phyloP scores from a whole-genome alignment of 2,113 vertebrate genomes.

The Coryphaenoides rupestris region DNA sequence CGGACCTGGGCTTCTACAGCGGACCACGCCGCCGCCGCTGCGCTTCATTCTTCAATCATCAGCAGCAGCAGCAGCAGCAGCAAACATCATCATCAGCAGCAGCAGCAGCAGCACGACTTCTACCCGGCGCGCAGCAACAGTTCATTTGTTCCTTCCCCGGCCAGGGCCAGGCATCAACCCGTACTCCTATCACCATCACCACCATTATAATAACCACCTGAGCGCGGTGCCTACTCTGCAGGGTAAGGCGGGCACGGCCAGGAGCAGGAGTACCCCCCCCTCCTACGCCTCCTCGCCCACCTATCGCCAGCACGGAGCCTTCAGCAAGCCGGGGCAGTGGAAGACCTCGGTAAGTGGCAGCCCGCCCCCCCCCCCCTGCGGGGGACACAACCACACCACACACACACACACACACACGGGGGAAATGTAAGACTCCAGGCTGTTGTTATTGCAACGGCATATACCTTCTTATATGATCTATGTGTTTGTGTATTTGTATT shows the following conservation, averaged over 20 bases:
- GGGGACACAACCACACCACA: too few relatives aligned
- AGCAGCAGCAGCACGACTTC: slow-evolving; percentile 85
- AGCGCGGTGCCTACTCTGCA: slow-evolving; percentile 80
- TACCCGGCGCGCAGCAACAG: slow-evolving; percentile 69
- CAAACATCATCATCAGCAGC: slow-evolving; percentile 58
- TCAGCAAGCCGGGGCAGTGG: slow-evolving; percentile 30
- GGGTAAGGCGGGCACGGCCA: too few relatives aligned
- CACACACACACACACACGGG: not conserved
- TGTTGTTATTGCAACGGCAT: too few relatives aligned
- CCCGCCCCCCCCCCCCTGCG: slow-evolving; percentile 43
- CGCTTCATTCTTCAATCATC: too few relatives aligned
- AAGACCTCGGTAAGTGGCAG: slow-evolving; percentile 64
- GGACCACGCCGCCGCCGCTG: slow-evolving; percentile 58
- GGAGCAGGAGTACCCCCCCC: slow-evolving; percentile 78
- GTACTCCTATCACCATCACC: slow-evolving; percentile 72
- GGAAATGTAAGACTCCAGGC: not conserved
- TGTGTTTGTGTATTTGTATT: too few relatives aligned
- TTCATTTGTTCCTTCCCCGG: slow-evolving; percentile 63
- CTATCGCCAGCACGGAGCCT: slow-evolving; percentile 81
- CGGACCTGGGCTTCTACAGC: slow-evolving; percentile 86
- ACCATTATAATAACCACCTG: slow-evolving; percentile 85
- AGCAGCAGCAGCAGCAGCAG: slow-evolving; percentile 79
- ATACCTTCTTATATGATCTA: too few relatives aligned
- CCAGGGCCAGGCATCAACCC: slow-evolving; percentile 78
- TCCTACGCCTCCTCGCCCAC: slow-evolving; percentile 74